These are phyloP conservation scores for Tinea pellionella DNA, from an alignment of 2,888 invertebrate genomes.

Conservation along the genomic window DNA sequence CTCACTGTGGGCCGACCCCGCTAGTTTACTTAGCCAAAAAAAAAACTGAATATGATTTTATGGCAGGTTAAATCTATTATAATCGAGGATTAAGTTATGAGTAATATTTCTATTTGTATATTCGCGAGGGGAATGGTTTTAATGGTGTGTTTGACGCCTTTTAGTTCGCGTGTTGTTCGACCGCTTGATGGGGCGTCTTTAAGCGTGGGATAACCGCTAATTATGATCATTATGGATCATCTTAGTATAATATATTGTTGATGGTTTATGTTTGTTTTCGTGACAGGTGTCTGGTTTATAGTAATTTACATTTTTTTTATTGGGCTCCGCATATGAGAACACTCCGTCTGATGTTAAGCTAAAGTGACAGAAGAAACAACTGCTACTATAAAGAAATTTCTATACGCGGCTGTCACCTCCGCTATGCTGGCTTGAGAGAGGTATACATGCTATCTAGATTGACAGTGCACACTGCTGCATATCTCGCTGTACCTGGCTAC, in stretches of 20 bases:
- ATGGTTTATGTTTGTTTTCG: conserved; percentile 46
- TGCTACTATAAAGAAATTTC: too few species aligned
- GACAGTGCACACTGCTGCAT: too few species aligned
- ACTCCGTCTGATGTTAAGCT: too few species aligned
- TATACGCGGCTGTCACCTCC: too few species aligned
- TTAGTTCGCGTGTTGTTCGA: conserved; percentile 48
- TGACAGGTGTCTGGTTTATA: conserved; percentile 51
- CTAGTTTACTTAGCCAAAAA: conserved; percentile 43
- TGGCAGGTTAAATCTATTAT: conserved; percentile 68
- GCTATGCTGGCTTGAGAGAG: too few species aligned
- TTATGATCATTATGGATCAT: conserved; percentile 24
- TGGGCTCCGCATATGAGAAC: too few species aligned
- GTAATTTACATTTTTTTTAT: conserved; percentile 36
- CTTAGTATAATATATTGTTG: conserved; percentile 27
- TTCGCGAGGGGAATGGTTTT: conserved; percentile 39
- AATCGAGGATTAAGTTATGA: conserved; percentile 64
- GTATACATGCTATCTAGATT: too few species aligned
- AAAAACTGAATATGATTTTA: conserved; percentile 61
- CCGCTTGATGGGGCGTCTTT: conserved; percentile 25
- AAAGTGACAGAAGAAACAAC: too few species aligned
- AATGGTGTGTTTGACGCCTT: conserved; percentile 64
- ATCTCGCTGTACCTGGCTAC: too few species aligned
- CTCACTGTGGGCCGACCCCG: conserved; percentile 47
- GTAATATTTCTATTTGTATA: conserved; percentile 58
- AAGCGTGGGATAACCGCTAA: conserved; percentile 38